Base-by-base conservation (phyloP, 1,140 invertebrate species). In the Drosophila cardini region DNA sequence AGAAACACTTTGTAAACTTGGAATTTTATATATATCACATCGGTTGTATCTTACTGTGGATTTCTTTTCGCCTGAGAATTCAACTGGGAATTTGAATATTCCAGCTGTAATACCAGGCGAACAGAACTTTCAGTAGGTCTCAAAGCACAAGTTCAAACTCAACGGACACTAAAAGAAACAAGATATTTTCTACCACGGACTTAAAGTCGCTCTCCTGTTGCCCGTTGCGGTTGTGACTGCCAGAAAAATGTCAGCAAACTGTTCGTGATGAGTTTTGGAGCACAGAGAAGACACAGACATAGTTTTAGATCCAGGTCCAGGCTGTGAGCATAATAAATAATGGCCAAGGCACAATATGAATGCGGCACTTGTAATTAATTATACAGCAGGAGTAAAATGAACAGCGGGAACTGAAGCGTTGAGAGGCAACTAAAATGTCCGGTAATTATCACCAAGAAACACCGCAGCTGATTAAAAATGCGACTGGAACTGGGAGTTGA, bases 391-490 rank as follows among this genome's bases (percentile, higher is more conserved):
- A 48, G 52, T 55, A 45, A 38, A 21, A 45, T 26, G 57, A 53
- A 32, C 30, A 32, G 42, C 10, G 38, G 34, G 43, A 15, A 34
- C 2, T 11, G 30, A 1, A 55, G 56, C 46, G 55, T 56, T 30
- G 36, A 63, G 67, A 45, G 58, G 80, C 80, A 73, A 53, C 81
- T 74, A 67, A 80, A 78, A 85, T 85, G 82, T 50, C 76, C 76
- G 76, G 80, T 87, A 89, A 87, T 87, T 87, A 87, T 89, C 84
- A 87, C 69, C 83, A 77, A 83, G 80, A 89, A 76, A 64, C 79
- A 79, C 69, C 84, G 79, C 69, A 53, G 55, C 76, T 87, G 83
- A 87, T 89, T 89, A 87, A 87, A 86, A 83, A 87, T 87, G 76
- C 83, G 79, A 83, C 11, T 26, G 34, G 2, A 26, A 18, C 6